Evolutionary conservation across 2,797 vertebrate species (phyloP), one percentile per base, ranked within the genome.

Genomic region (Paedocypris micromegethes): DNA sequence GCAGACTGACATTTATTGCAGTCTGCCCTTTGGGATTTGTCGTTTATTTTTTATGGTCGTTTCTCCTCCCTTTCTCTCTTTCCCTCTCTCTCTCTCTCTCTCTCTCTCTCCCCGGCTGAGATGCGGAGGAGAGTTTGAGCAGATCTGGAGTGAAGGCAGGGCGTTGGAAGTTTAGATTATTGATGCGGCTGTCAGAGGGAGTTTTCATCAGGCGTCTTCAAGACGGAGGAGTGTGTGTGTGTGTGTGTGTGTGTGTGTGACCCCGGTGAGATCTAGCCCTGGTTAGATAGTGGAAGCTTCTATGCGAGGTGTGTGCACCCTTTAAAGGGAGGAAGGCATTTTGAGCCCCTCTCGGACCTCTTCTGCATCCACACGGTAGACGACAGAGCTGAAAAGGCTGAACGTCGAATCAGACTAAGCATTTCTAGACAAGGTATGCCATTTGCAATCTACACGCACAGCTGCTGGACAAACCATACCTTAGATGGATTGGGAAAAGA

Each of bases 91-190:
- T 67, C 64, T 61, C 56, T 44, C 59, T 73, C 54, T 52, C 40
- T 67, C 64, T 61, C 56, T 44, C 59, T 74, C 58, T 72, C 58
- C 9, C 43, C 49, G 42, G 44, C 47, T 64, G 61, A 70, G 67
- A 60, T 68, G 53, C 47, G 74, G 71, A 48, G 54, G 68, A 43
- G 66, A 70, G 50, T 75, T 73, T 77, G 75, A 81, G 74, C 73
- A 76, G 77, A 79, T 82, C 72, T 37, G 73, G 77, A 78, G 70
- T 71, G 77, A 76, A 77, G 72, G 78, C 70, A 61, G 70, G 64
- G 77, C 72, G 59, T 77, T 68, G 81, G 78, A 80, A 9, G 81
- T 88, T 85, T 89, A 76, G 85, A 90, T 90, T 88, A 90, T 90
- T 90, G 83, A 90, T 89, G 75, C 66, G 80, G 73, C 78, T 90